Evolutionary conservation across 2,888 invertebrate genomes (phyloP).

Genomic region (Melolontha melolontha): DNA sequence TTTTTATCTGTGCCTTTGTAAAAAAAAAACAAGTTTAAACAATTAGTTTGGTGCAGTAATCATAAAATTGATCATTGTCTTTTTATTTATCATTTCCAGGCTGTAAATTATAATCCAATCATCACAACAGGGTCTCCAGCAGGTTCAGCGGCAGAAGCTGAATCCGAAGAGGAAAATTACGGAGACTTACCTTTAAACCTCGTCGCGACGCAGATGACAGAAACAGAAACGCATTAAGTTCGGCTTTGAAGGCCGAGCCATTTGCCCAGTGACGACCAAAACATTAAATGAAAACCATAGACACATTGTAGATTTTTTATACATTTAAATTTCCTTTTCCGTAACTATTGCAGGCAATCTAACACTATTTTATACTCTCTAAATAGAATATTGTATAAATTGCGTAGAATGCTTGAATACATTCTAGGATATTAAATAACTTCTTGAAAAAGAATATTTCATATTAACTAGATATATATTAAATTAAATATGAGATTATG

Average conservation of each 20-base stretch:
- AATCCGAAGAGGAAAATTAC: constrained; percentile 68
- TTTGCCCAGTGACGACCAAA: neutral
- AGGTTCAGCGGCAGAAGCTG: constrained; percentile 59
- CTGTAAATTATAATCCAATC: constrained; percentile 55
- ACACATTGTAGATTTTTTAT: too few relatives aligned
- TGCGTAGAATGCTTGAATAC: too few relatives aligned
- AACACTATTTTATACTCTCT: constrained; percentile 9
- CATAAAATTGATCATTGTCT: neutral
- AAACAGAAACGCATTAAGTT: constrained; percentile 66
- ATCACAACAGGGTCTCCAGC: constrained; percentile 59
- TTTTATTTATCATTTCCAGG: constrained; percentile 32
- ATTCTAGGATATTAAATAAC: too few relatives aligned
- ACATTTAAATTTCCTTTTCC: neutral
- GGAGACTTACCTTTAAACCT: constrained; percentile 77
- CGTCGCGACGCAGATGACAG: constrained; percentile 76
- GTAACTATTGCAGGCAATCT: constrained; percentile 1
- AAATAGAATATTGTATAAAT: neutral
- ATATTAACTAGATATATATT: too few relatives aligned
- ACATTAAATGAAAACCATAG: constrained; percentile 6
- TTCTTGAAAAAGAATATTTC: too few relatives aligned
- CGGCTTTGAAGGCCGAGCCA: neutral
- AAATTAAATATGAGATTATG: too few relatives aligned
- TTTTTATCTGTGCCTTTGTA: too few relatives aligned
- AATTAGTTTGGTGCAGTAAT: too few relatives aligned
- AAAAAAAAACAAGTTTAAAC: too few relatives aligned